phyloP scores from a whole-genome alignment of 2,113 vertebrate genomes.

The Rhagologus leucostigma region DNA sequence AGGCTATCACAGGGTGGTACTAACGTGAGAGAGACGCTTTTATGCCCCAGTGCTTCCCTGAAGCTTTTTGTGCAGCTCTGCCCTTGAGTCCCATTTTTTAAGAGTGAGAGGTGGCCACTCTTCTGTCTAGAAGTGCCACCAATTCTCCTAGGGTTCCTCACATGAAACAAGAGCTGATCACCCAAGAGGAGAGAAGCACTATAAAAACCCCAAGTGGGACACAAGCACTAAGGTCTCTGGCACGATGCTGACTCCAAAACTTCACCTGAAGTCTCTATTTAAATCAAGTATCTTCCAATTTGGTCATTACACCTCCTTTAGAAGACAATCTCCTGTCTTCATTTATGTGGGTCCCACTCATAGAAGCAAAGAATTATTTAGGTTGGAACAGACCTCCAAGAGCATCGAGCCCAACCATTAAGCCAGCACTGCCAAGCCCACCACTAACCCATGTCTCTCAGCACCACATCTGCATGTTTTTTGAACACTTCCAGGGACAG shows the following conservation, averaged over 20 bases:
- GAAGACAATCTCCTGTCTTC: background rate
- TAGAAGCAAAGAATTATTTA: background rate
- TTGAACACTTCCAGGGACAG: background rate
- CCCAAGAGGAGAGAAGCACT: background rate
- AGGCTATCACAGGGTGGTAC: background rate
- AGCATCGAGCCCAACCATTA: background rate
- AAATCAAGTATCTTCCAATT: background rate
- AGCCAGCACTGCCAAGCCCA: background rate
- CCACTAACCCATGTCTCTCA: background rate
- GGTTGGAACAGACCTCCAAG: background rate
- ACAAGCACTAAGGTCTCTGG: background rate
- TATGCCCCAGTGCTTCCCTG: background rate
- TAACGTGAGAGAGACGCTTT: background rate
- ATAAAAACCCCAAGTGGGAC: background rate
- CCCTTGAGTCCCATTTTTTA: background rate
- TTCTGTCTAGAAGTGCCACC: background rate
- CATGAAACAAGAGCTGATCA: background rate
- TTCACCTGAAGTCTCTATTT: background rate
- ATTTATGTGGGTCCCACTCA: background rate
- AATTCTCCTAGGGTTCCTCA: background rate
- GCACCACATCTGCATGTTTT: background rate
- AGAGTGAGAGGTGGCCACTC: background rate
- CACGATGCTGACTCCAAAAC: background rate
- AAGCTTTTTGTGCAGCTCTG: background rate
- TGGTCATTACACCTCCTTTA: background rate